Conservation (phyloP, 2,888 invertebrate species). For the Parnassius orleans region DNA sequence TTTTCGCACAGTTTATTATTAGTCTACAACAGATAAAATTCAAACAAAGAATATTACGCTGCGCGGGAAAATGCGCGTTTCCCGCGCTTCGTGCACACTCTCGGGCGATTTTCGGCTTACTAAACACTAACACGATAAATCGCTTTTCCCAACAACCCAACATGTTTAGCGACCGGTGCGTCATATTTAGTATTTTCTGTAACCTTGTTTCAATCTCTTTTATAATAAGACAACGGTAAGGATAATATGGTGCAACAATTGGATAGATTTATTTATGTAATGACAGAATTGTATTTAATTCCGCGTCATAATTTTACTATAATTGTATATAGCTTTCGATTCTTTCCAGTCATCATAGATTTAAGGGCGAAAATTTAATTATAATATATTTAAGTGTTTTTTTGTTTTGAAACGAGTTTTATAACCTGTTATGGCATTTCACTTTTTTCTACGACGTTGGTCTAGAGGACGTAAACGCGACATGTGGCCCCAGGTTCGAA, state of each 20-base stretch:
- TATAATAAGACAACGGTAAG: constrained; percentile 8
- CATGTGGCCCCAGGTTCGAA: no score
- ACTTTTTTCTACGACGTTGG: no score
- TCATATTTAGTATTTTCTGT: constrained; percentile 4
- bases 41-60: constrained; percentile 23
- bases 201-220: constrained; percentile 19
- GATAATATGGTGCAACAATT: constrained; percentile 8
- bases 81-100: constrained; percentile 15
- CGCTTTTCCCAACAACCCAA: not conserved
- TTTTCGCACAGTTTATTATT: not conserved
- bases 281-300: no score
- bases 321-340: no score
- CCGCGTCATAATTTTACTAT: no score
- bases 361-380: no score
- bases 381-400: no score
- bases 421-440: no score
- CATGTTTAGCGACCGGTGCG: not conserved
- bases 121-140: not conserved
- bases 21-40: not conserved
- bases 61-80: constrained; percentile 10
- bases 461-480: no score
- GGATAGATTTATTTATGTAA: constrained; percentile 2
- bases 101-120: constrained; percentile 10
- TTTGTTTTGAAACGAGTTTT: no score
- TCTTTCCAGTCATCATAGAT: no score